Percentiles rank a stretch among this genome's conserved stretches.
Evolutionary conservation across 2,888 invertebrate species (phyloP).

Genomic region (Tetheella fluctuosa): DNA sequence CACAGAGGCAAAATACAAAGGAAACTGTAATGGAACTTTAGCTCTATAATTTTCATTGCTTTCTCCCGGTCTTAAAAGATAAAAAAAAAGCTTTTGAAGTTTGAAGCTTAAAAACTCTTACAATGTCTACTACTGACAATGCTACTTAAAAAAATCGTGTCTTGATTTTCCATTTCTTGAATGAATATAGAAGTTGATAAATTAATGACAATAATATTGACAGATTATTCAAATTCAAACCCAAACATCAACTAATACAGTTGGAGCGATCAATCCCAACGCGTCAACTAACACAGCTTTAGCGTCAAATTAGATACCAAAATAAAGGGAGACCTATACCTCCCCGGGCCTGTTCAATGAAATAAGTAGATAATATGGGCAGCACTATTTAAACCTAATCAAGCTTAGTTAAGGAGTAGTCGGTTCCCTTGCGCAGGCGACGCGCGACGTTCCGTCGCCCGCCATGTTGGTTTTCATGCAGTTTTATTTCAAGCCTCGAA

Average conservation of each 20-base stretch:
- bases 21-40: no score
- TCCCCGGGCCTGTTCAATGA: slow-evolving; percentile 76
- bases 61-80: no score
- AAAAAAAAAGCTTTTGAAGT: no score
- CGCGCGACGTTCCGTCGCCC: slow-evolving; percentile 50
- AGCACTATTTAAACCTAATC: slow-evolving; percentile 87
- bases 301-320: slow-evolving; percentile 45
- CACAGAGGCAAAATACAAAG: no score
- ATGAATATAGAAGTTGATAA: no score
- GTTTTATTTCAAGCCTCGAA: slow-evolving; percentile 64
- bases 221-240: slow-evolving; percentile 1
- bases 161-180: no score
- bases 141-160: no score
- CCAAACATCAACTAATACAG: no score
- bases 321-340: slow-evolving; percentile 65
- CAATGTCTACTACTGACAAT: no score
- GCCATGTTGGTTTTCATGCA: slow-evolving; percentile 62
- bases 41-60: no score
- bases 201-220: neutral
- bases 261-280: slow-evolving; percentile 25
- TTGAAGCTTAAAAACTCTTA: no score
- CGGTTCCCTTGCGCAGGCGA: slow-evolving; percentile 74
- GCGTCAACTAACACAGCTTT: slow-evolving; percentile 35
- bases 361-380: slow-evolving; percentile 85
- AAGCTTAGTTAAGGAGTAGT: slow-evolving; percentile 86